phyloP scores from a whole-genome alignment of 2,113 vertebrate species.

The Mesocricetus auratus region DNA sequence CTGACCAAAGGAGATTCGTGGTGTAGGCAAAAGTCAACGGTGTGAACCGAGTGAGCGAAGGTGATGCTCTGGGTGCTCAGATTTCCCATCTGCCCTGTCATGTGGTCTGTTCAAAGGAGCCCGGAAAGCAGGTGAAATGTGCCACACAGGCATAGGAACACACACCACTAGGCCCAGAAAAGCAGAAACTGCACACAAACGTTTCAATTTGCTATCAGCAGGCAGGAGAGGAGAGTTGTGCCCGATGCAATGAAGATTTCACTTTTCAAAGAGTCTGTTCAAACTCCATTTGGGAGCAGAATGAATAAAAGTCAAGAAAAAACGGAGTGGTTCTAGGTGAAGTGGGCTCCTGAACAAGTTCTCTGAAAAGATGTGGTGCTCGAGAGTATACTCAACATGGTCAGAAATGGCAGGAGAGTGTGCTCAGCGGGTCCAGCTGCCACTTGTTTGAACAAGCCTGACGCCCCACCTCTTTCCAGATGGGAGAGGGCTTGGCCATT shows the following conservation, averaged over 20 bases:
- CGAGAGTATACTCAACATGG: background rate
- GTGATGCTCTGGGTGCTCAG: background rate
- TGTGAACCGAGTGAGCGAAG: background rate
- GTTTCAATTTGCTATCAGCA: background rate
- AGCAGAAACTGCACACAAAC: background rate
- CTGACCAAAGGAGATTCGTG: background rate
- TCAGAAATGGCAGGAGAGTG: slow-evolving; percentile 4
- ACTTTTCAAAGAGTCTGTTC: background rate
- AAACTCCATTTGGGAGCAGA: slow-evolving; percentile 6
- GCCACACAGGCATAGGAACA: background rate
- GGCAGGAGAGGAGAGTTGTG: background rate
- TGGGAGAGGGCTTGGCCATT: background rate
- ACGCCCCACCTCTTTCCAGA: background rate
- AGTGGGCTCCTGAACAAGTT: background rate
- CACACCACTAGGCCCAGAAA: background rate
- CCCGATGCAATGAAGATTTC: background rate
- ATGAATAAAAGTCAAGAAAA: slow-evolving; percentile 25
- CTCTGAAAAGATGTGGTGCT: slow-evolving; percentile 1
- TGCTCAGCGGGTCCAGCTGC: slow-evolving; percentile 9
- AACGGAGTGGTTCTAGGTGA: slow-evolving; percentile 9
- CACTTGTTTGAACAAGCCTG: slow-evolving; percentile 63
- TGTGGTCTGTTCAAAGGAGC: background rate
- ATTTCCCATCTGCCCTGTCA: background rate
- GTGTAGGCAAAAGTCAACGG: background rate
- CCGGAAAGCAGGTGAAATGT: background rate